These are phyloP conservation scores for Cordilura impudica DNA, from an alignment of 2,888 invertebrate species.

Conservation along the genomic window DNA sequence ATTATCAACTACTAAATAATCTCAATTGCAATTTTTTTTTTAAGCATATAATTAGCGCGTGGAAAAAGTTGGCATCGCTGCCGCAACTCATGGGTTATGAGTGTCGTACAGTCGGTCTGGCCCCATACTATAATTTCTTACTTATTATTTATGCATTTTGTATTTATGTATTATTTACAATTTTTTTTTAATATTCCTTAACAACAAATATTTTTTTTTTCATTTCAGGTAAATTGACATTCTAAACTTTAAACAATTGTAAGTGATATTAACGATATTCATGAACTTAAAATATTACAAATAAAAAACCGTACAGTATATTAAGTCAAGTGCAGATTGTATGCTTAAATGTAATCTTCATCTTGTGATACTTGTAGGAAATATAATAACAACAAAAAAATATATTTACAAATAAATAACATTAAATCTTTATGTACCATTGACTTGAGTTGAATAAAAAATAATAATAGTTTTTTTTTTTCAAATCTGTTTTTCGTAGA, in stretches of 20 bases:
- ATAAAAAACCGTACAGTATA: neutral
- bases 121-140: too few species aligned
- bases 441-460: neutral
- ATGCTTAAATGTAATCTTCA: slow-evolving; percentile 1
- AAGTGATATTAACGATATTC: slow-evolving; percentile 34
- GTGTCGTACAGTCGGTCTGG: too few species aligned
- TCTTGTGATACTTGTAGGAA: slow-evolving; percentile 17
- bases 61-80: too few species aligned
- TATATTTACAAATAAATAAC: neutral
- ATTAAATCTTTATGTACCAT: neutral
- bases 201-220: neutral
- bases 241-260: slow-evolving; percentile 12
- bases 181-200: neutral
- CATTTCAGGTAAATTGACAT: slow-evolving; percentile 30
- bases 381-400: slow-evolving; percentile 2
- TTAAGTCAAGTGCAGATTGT: slow-evolving; percentile 53
- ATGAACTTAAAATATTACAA: neutral
- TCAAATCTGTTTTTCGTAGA: neutral
- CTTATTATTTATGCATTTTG: too few species aligned
- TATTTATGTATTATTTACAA: neutral
- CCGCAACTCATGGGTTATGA: too few species aligned
- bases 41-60: too few species aligned
- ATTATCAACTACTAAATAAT: too few species aligned
- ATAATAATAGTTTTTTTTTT: too few species aligned
- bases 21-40: too few species aligned